phyloP scores from a whole-genome alignment of 2,113 vertebrate genomes.

The Macquaria ambigua region DNA sequence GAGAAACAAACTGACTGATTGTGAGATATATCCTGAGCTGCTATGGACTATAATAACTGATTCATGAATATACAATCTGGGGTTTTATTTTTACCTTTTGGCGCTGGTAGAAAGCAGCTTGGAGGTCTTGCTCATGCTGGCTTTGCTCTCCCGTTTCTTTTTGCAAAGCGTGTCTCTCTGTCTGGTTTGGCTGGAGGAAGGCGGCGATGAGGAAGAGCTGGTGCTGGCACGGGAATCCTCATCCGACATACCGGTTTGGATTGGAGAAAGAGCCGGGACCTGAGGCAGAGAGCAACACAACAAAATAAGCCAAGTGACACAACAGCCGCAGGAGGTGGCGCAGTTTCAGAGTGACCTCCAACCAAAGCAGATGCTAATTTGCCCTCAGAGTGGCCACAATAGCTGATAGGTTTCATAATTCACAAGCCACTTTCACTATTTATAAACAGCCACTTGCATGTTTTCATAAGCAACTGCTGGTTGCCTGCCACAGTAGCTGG shows the following conservation, averaged over 20 bases:
- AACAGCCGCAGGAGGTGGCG: not conserved
- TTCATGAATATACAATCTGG: not conserved
- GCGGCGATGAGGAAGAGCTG: conserved; percentile 94
- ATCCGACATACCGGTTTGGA: conserved; percentile 96
- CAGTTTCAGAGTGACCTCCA: not conserved
- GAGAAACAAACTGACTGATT: not conserved
- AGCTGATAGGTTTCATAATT: not conserved
- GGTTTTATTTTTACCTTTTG: conserved; percentile 89
- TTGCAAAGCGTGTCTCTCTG: conserved; percentile 90
- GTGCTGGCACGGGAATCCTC: conserved; percentile 99
- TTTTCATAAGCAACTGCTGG: not conserved
- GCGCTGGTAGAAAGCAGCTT: conserved; percentile 98
- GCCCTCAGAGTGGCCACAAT: not conserved
- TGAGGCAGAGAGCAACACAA: conserved; percentile 43
- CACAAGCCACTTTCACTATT: conserved; percentile 9
- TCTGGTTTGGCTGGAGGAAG: conserved; percentile 88
- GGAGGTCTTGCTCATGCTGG: conserved; percentile 99
- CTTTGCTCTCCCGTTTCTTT: conserved; percentile 97
- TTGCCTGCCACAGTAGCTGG: not conserved
- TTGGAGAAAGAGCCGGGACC: conserved; percentile 70
- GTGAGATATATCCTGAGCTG: not conserved
- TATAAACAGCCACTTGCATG: not conserved
- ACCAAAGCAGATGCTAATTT: not conserved
- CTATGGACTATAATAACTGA: not conserved
- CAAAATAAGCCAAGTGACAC: not conserved